Percentiles rank a stretch among this genome's conserved stretches.
Conservation (phyloP, 1,140 invertebrate species). For the Bombus pyrosoma region DNA sequence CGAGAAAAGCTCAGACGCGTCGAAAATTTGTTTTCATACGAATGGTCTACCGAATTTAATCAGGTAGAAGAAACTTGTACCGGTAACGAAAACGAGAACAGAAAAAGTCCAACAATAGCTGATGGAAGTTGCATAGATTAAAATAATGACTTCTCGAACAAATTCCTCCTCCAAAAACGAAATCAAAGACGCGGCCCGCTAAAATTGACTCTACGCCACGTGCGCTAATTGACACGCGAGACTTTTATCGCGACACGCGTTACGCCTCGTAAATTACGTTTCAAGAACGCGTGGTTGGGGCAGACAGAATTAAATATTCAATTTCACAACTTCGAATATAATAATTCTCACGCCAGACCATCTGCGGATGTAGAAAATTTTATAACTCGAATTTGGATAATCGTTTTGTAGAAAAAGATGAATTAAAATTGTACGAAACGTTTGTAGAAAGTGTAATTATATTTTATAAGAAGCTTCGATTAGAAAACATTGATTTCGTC, state of each 20-base stretch:
- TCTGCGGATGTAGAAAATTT: too few relatives aligned
- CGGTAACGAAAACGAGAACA: neutral
- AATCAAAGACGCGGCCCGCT: neutral
- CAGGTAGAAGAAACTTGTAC: neutral
- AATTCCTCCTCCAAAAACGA: neutral
- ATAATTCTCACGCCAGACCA: neutral
- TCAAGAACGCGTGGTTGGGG: neutral
- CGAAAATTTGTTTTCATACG: neutral
- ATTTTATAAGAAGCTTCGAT: too few relatives aligned
- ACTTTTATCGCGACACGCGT: slow-evolving; percentile 8
- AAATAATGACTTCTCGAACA: slow-evolving; percentile 5
- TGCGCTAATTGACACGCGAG: slow-evolving; percentile 1
- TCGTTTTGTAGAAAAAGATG: neutral
- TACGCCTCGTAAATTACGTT: slow-evolving; percentile 16
- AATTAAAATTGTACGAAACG: neutral
- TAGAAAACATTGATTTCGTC: neutral
- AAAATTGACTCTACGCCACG: neutral
- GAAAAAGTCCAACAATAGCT: neutral
- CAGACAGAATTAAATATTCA: neutral
- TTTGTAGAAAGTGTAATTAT: neutral
- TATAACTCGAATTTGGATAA: too few relatives aligned
- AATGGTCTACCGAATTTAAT: neutral
- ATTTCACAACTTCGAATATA: neutral
- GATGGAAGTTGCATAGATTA: neutral
- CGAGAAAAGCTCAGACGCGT: neutral